Evolutionary conservation across 2,797 vertebrate species (phyloP), one percentile per base, ranked within the genome.

Genomic region (Manis javanica): DNA sequence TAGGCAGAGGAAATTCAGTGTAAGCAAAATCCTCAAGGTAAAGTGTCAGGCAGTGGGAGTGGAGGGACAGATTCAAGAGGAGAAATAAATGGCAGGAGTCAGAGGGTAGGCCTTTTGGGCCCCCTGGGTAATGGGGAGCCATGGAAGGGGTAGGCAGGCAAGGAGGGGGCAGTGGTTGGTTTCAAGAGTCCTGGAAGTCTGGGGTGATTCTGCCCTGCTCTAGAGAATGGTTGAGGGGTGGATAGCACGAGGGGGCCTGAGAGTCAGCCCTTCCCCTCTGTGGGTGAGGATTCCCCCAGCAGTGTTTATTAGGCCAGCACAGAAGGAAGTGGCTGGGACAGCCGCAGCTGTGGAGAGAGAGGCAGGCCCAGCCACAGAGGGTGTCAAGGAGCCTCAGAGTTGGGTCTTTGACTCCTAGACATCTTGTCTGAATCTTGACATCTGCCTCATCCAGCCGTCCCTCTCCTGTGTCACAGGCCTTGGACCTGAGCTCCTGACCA

Each of bases 241-340:
- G 66, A 37, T n/a, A 77, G 39, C 49, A 2, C 1, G 4, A 42
- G 4, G 34, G 26, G 34, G 16, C 49, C 57, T 64, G 85, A 79
- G 82, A 86, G 74, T 46, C 42, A 82, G 59, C 39, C 83, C 59
- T 88, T 95, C 42, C 64, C n/a, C 26, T 75, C 12, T 95, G 84
- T 71, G 69, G 61, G 12, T 31, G 3, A 64, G 55, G 86, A 19
- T 63, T 5, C 68, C 72, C 55, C 34, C 39, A 31, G 42, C n/a
- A 55, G 84, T 55, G 51, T 88, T 96, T 92, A 88, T 88, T 42
- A 3, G 85, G 66, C n/a, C 21, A 26, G n/a, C 74, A 34, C 49
- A 77, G 92, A 64, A 94, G 97, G 92, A 97, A 87, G 95, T 97
- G 94, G 82, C 69, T 49, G 29, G 37, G 81, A 21, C 29, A 83